These are phyloP conservation scores for Coronaproctus castanopsis DNA, from an alignment of 2,888 invertebrate genomes.

Conservation along the genomic window DNA sequence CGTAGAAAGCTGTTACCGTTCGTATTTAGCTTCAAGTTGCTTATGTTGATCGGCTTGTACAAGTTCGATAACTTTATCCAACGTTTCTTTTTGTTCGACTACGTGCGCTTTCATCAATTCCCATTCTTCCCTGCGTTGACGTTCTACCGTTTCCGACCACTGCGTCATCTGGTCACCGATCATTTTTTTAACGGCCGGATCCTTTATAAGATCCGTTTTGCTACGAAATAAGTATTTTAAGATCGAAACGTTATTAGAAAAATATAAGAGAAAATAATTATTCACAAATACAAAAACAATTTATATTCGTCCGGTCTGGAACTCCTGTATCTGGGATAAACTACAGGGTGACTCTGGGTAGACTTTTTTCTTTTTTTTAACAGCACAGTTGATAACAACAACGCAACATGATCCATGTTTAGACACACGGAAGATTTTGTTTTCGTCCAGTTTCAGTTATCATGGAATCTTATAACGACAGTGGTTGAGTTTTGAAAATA, in stretches of 20 bases:
- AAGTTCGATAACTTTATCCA: conserved; percentile 56
- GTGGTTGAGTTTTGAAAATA: too few species aligned
- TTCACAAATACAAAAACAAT: neutral
- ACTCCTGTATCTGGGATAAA: too few species aligned
- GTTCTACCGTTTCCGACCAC: conserved; percentile 77
- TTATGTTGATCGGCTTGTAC: conserved; percentile 71
- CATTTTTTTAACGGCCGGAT: conserved; percentile 54
- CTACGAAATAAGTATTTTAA: too few species aligned
- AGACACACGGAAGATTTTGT: too few species aligned
- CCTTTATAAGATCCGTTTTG: conserved; percentile 58
- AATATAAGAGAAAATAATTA: neutral
- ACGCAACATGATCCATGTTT: too few species aligned
- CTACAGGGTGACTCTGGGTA: too few species aligned
- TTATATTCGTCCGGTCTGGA: too few species aligned
- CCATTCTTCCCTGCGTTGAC: conserved; percentile 62
- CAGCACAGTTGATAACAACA: too few species aligned
- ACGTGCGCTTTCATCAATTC: conserved; percentile 58
- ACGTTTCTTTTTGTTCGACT: conserved; percentile 56
- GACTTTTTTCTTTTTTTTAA: too few species aligned
- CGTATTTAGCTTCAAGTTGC: conserved; percentile 72
- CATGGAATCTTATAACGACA: too few species aligned
- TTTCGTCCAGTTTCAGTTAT: too few species aligned
- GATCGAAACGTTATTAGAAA: neutral
- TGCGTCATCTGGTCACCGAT: conserved; percentile 83
- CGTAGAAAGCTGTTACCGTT: too few species aligned